Evolutionary conservation across 2,797 vertebrate genomes (phyloP), one percentile per base, ranked within the genome.

Genomic region (Moxostoma hubbsi): DNA sequence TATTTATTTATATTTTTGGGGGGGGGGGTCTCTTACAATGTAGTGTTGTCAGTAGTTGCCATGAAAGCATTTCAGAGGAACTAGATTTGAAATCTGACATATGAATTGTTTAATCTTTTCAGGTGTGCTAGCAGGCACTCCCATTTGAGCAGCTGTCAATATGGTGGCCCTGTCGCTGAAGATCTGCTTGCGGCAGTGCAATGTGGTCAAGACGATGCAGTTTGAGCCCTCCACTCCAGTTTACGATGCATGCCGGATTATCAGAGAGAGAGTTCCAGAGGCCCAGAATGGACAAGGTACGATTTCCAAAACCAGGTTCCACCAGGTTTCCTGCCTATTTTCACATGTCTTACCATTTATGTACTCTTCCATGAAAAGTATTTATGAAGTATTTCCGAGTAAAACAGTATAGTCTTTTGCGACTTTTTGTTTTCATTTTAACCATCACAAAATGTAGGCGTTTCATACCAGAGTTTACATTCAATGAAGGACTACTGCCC

Each of bases 141-240:
- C 83, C 85, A 15, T 84, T 85, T 59, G 36, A 88, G 84, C 84
- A 83, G 68, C 86, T 36, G 36, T 36, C 36, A 36, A 36, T 74
- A 99, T 99, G 98, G 98, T 99, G 87, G 97, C 97, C 81, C 92
- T 99, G 62, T 99, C 98, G 0, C 88, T 99, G 63, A 99, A 99
- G 94, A 99, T 99, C 82, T 99, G 98, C 13, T 95, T 99, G 16
- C 97, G 97, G 55, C 98, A 99, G 71, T 99, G 98, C 93, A 99
- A 99, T 2, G 98, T 99, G 79, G 96, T 99, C 88, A 99, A 99
- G 93, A 99, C 98, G 0, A 99, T 99, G 98, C 98, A 99, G 89
- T 99, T 99, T 68, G 98, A 99, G 13, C 98, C 98, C 0, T 98
- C 93, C 64, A 99, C 98, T 0, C 97, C 97, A 0, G 96, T 99